phyloP scores from a whole-genome alignment of 2,113 vertebrate species.

The Bombycilla garrulus region DNA sequence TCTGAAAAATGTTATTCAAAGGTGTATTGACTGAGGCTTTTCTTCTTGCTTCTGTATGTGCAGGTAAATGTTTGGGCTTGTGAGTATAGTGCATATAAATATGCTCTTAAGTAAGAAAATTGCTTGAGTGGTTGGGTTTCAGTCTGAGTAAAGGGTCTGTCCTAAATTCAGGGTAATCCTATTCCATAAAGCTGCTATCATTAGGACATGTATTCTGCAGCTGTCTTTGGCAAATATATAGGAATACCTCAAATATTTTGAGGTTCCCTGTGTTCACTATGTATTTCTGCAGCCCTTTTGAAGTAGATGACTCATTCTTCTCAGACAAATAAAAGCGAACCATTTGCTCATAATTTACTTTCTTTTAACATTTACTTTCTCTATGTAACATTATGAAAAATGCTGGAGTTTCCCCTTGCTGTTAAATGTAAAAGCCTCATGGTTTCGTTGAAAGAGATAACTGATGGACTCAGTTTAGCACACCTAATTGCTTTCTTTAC shows the following conservation, averaged over 20 bases:
- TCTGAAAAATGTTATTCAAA: not conserved
- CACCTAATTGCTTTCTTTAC: not conserved
- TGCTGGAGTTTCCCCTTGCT: not conserved
- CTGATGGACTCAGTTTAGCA: not conserved
- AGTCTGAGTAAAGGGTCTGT: not conserved
- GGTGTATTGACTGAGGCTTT: not conserved
- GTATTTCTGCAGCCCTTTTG: not conserved
- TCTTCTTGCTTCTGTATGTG: not conserved
- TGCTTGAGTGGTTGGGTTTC: not conserved
- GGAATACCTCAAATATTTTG: not conserved
- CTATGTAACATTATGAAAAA: not conserved
- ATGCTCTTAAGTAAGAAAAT: not conserved
- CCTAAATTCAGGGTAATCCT: not conserved
- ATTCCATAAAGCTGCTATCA: not conserved
- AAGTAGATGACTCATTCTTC: not conserved
- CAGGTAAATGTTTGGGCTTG: not conserved
- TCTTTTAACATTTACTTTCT: not conserved
- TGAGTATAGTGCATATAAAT: not conserved
- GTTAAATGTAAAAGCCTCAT: not conserved
- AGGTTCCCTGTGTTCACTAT: not conserved
- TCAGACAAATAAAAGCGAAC: not conserved
- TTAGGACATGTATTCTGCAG: not conserved
- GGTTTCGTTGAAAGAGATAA: not conserved
- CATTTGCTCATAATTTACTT: not conserved
- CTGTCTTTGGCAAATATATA: not conserved